Conservation (phyloP, 2,797 vertebrate genomes). For the Melanotaenia pygmaea region DNA sequence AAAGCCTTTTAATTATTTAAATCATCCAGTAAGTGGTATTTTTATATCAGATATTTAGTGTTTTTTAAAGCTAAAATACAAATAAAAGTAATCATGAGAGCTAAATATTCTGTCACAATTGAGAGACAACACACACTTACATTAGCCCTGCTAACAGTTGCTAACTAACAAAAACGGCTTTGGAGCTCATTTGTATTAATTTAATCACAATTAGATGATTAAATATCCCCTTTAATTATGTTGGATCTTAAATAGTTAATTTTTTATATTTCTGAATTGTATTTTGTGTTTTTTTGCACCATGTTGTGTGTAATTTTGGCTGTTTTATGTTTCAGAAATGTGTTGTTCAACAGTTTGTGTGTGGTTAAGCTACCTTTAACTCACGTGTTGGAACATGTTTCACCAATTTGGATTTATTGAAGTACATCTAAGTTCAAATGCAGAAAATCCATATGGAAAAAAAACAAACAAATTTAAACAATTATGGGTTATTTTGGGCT, state of each 20-base stretch:
- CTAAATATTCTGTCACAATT: background rate
- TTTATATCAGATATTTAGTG: background rate
- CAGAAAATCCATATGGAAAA: too few species aligned
- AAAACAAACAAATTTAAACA: too few species aligned
- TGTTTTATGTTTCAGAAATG: background rate
- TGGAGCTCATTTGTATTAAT: background rate
- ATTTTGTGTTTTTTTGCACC: background rate
- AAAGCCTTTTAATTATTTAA: too few species aligned
- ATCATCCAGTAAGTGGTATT: too few species aligned
- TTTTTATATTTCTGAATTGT: background rate
- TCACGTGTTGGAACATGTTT: background rate
- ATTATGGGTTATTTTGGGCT: too few species aligned
- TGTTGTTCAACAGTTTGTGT: background rate
- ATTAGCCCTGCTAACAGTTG: background rate
- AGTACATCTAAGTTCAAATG: too few species aligned
- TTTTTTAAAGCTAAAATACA: background rate
- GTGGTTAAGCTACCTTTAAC: background rate
- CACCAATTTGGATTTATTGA: too few species aligned
- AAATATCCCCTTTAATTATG: background rate
- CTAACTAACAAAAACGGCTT: background rate
- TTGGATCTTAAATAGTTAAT: background rate
- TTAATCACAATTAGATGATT: background rate
- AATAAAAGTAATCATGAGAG: background rate
- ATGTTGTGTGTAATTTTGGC: background rate
- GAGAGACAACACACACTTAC: background rate